Evolutionary conservation across 2,888 invertebrate genomes (phyloP).

Genomic region (Steinernema hermaphroditum): DNA sequence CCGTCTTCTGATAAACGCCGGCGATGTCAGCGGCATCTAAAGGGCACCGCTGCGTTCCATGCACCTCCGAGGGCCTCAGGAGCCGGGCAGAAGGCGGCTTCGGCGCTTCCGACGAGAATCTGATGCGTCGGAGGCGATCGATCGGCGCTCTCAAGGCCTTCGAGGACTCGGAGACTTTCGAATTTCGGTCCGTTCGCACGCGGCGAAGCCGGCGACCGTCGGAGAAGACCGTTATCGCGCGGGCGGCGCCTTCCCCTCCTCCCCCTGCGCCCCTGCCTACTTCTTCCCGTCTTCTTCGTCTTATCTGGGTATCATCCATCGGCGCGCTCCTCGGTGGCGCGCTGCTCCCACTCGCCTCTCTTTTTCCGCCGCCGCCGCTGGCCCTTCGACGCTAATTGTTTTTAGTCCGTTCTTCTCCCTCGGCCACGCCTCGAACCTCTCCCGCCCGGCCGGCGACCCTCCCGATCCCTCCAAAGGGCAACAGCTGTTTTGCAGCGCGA

Average conservation of each 20-base stretch:
- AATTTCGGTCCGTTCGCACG: not conserved
- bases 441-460: not conserved
- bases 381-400: not conserved
- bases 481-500: constrained; percentile 17
- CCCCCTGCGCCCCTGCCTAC: constrained; percentile 9
- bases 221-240: constrained; percentile 16
- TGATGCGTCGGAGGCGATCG: too few species aligned
- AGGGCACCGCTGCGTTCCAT: too few species aligned
- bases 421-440: not conserved
- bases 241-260: constrained; percentile 16
- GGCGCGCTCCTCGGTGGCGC: constrained; percentile 2
- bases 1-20: not conserved
- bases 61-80: too few species aligned
- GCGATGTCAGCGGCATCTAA: too few species aligned
- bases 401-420: not conserved
- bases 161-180: not conserved
- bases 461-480: not conserved
- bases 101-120: too few species aligned
- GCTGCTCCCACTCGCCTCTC: not conserved
- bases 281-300: constrained; percentile 14
- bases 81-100: too few species aligned
- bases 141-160: constrained; percentile 5
- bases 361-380: not conserved
- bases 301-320: constrained; percentile 25
- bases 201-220: constrained; percentile 5